These are phyloP conservation scores for Nysson spinosus DNA, from an alignment of 2,888 invertebrate species.

Conservation along the genomic window DNA sequence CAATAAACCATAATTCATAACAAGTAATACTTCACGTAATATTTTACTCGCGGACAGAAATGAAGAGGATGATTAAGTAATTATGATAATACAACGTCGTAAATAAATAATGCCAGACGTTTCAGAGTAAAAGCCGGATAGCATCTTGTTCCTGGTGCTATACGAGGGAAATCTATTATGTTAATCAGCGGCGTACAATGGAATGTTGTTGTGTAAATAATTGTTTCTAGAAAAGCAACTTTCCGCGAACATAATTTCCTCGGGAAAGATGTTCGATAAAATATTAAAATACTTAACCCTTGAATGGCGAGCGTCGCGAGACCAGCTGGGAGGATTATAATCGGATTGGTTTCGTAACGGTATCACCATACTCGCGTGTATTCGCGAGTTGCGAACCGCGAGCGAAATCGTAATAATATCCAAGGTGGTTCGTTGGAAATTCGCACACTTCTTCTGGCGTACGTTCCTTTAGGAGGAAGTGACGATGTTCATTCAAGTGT, in stretches of 20 bases:
- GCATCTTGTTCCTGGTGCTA: no score
- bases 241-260: conserved; percentile 43
- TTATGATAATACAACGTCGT: no score
- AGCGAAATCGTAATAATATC: conserved; percentile 53
- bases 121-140: no score
- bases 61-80: no score
- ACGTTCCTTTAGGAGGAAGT: conserved; percentile 32
- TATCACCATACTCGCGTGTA: conserved; percentile 48
- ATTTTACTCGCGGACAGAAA: no score
- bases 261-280: conserved; percentile 48
- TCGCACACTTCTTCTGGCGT: conserved; percentile 8
- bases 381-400: conserved; percentile 35
- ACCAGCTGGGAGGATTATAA: conserved; percentile 58
- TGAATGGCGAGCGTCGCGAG: conserved; percentile 43
- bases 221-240: conserved; percentile 35
- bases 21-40: no score
- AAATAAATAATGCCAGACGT: no score
- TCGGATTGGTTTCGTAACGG: conserved; percentile 53
- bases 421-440: conserved; percentile 14
- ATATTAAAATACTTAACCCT: conserved; percentile 36
- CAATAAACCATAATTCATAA: no score
- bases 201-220: conserved; percentile 34
- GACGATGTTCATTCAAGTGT: conserved; percentile 34
- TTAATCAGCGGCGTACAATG: conserved; percentile 1
- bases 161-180: not conserved